Evolutionary conservation across 2,113 vertebrate genomes (phyloP), one percentile per base, ranked within the genome.

Genomic region (Lutjanus erythropterus): DNA sequence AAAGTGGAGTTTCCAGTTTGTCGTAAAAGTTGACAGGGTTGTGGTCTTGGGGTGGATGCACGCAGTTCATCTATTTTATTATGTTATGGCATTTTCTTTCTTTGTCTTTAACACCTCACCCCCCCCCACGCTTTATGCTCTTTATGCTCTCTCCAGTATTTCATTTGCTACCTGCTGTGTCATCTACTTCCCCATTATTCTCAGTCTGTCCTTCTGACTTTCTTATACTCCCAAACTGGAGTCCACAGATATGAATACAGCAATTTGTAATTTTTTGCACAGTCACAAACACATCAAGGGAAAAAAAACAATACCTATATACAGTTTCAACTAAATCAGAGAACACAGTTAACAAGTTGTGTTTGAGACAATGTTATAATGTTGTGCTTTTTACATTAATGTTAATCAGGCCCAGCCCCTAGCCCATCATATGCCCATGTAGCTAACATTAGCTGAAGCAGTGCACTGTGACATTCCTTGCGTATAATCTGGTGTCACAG

Each of bases 1-100:
- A 83, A 87, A 79, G 74, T 69, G 55, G 70, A 60, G 46, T 88
- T 86, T 91, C 90, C 75, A 80, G 91, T 89, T 88, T 71, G 84
- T 78, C 69, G 37, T 86, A 91, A 91, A 92, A 88, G 52, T 73
- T 9, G 58, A 64, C 71, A 58, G 68, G 25, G 29, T 4, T 71
- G 60, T 27, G 67, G 71, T 81, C 58, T 71, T 21, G 69, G 71
- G 56, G 56, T 80, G 85, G 80, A 88, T 61, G 68, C 75, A 37
- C 59, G 74, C 55, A 83, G 55, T 81, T 84, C 65, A 79, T 89
- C 65, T 69, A 19, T 79, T 90, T 87, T 75, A 89, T 86, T 73
- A 27, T 71, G 52, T 59, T 68, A 46, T 31, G 46, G 33, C 41
- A 25, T 83, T 67, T 25, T 69, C 39, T 74, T 19, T 37, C 47